A percentile compares a stretch with the other conserved stretches of the same genome.
Conservation (phyloP, 2,888 invertebrate species). For the Aphidius colemani region DNA sequence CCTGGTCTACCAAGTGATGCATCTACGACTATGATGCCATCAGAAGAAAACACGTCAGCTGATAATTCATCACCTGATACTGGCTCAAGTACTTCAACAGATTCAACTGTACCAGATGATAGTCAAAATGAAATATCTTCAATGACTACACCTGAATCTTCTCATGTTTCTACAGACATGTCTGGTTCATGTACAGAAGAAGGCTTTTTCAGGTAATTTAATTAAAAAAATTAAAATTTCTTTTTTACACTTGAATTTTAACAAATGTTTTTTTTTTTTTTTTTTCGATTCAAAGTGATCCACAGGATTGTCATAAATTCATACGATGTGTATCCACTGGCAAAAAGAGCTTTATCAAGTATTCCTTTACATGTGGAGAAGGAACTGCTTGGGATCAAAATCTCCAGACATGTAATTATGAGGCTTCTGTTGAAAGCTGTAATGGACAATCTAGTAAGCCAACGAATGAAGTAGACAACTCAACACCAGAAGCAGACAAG, state of each 20-base stretch:
- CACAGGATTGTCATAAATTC: slow-evolving; percentile 74
- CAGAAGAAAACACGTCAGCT: not conserved
- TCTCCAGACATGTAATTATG: slow-evolving; percentile 73
- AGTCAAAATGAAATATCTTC: no score
- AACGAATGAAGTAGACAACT: slow-evolving; percentile 10
- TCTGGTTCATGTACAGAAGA: slow-evolving; percentile 63
- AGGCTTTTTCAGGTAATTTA: slow-evolving; percentile 68
- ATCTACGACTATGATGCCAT: not conserved
- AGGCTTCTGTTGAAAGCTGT: slow-evolving; percentile 44
- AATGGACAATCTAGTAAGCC: not conserved
- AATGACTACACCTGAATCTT: slow-evolving; percentile 11
- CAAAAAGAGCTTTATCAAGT: slow-evolving; percentile 64
- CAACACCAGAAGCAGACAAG: not conserved
- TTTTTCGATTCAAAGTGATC: slow-evolving; percentile 55
- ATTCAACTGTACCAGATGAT: slow-evolving; percentile 1
- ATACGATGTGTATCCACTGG: slow-evolving; percentile 70
- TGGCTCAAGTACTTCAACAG: slow-evolving; percentile 2
- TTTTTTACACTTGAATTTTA: no score
- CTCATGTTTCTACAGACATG: slow-evolving; percentile 1
- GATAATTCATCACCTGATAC: not conserved
- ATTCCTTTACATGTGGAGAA: slow-evolving; percentile 74
- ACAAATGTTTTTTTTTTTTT: no score
- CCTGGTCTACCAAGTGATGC: not conserved
- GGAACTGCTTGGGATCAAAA: slow-evolving; percentile 80
- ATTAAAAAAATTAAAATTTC: no score